phyloP scores from a whole-genome alignment of 2,888 invertebrate species.

The Eupithecia pulchellata region DNA sequence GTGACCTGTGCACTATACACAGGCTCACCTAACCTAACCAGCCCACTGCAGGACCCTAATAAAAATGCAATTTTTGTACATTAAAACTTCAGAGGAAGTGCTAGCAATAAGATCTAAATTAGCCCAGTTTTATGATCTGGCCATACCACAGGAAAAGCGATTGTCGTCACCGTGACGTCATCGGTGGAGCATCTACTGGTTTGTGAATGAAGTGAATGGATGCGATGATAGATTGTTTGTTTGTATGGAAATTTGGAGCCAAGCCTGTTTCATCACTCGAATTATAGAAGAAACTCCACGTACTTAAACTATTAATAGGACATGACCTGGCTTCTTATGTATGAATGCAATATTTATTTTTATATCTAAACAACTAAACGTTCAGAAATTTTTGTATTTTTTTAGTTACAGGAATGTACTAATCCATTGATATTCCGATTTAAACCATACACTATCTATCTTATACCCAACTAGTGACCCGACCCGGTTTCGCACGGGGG shows the following conservation, averaged over 20 bases:
- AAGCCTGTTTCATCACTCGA: slow-evolving; percentile 1
- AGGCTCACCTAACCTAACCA: no score
- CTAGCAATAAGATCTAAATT: slow-evolving; percentile 11
- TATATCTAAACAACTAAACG: no score
- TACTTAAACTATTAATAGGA: neutral
- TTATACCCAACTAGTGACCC: no score
- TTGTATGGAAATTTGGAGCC: slow-evolving; percentile 11
- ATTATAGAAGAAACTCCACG: neutral
- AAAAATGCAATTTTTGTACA: neutral
- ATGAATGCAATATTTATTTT: no score
- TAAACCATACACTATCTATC: no score
- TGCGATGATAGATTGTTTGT: slow-evolving; percentile 22
- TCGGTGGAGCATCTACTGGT: neutral
- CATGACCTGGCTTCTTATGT: no score
- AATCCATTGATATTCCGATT: no score
- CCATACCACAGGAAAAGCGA: slow-evolving; percentile 13
- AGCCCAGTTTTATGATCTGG: neutral
- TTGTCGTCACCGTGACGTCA: slow-evolving; percentile 10
- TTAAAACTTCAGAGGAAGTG: neutral
- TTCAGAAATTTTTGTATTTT: no score
- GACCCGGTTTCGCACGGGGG: no score
- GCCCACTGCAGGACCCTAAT: neutral
- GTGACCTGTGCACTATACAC: no score
- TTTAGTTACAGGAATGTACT: no score
- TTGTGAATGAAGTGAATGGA: slow-evolving; percentile 13